Conservation (phyloP, 2,113 vertebrate species). For the Spea multiplicata region DNA sequence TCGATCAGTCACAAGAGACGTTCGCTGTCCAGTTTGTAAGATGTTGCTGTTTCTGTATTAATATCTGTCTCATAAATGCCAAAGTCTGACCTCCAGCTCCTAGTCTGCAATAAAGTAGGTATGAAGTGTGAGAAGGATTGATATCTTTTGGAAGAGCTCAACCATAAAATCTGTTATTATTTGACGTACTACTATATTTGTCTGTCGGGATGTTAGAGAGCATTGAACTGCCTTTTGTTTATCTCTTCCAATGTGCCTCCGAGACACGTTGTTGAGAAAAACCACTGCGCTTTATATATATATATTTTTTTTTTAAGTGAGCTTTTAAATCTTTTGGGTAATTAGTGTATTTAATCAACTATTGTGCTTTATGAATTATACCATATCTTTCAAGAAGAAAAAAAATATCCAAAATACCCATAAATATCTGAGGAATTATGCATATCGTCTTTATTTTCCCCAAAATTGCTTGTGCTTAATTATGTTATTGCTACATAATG, state of each 20-base stretch:
- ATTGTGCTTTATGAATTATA: too few relatives aligned
- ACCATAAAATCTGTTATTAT: conserved; percentile 4
- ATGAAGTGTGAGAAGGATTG: neutral
- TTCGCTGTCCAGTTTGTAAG: neutral
- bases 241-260: neutral
- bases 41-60: conserved; percentile 7
- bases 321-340: too few relatives aligned
- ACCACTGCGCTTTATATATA: too few relatives aligned
- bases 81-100: conserved; percentile 4
- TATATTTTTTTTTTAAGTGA: too few relatives aligned
- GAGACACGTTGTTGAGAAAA: too few relatives aligned
- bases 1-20: neutral
- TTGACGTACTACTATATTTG: neutral
- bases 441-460: too few relatives aligned
- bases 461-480: too few relatives aligned
- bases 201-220: neutral
- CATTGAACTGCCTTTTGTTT: neutral
- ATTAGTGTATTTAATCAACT: too few relatives aligned
- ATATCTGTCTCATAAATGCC: conserved; percentile 22
- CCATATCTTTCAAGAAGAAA: too few relatives aligned
- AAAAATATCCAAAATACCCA: too few relatives aligned
- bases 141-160: conserved; percentile 8
- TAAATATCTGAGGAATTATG: too few relatives aligned
- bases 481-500: too few relatives aligned
- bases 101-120: conserved; percentile 9